A percentile compares a stretch with the other conserved stretches of the same genome.
Conservation (phyloP, 1,140 invertebrate species). For the Lerema accius region DNA sequence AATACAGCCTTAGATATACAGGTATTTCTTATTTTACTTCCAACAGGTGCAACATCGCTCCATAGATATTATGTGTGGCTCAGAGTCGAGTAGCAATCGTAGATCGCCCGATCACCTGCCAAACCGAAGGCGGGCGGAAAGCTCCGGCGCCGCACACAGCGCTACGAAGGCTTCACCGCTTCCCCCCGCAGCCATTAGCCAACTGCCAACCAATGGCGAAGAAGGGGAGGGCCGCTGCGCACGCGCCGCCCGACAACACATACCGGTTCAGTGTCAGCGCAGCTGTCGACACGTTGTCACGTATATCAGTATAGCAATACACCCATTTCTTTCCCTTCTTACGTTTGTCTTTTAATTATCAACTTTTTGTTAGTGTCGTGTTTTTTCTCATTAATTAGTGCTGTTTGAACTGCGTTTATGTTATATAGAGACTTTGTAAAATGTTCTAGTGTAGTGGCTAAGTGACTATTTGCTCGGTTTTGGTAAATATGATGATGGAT, state of each 20-base stretch:
- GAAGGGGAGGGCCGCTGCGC: constrained; percentile 65
- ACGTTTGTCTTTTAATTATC: constrained; percentile 58
- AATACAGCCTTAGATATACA: too few species aligned
- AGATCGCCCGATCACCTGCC: constrained; percentile 58
- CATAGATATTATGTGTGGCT: constrained; percentile 54
- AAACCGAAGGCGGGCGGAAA: constrained; percentile 64
- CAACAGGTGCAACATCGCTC: constrained; percentile 39
- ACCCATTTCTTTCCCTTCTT: constrained; percentile 33
- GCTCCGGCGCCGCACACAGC: constrained; percentile 43
- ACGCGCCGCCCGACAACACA: constrained; percentile 65
- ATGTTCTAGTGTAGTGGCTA: constrained; percentile 64
- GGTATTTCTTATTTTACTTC: too few species aligned
- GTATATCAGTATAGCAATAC: too few species aligned
- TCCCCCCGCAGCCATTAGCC: constrained; percentile 70
- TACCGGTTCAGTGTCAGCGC: constrained; percentile 64
- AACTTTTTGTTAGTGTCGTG: constrained; percentile 54
- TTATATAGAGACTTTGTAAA: constrained; percentile 19
- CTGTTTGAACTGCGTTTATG: constrained; percentile 35
- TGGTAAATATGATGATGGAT: constrained; percentile 74
- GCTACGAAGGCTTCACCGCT: constrained; percentile 56
- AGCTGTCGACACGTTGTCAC: constrained; percentile 65
- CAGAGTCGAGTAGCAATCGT: constrained; percentile 60
- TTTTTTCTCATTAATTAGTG: constrained; percentile 43
- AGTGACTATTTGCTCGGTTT: constrained; percentile 40
- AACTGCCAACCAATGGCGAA: constrained; percentile 53